A percentile compares a stretch with the other conserved stretches of the same genome.
Conservation (phyloP, 2,888 invertebrate species). For the Drosophila colorata region DNA sequence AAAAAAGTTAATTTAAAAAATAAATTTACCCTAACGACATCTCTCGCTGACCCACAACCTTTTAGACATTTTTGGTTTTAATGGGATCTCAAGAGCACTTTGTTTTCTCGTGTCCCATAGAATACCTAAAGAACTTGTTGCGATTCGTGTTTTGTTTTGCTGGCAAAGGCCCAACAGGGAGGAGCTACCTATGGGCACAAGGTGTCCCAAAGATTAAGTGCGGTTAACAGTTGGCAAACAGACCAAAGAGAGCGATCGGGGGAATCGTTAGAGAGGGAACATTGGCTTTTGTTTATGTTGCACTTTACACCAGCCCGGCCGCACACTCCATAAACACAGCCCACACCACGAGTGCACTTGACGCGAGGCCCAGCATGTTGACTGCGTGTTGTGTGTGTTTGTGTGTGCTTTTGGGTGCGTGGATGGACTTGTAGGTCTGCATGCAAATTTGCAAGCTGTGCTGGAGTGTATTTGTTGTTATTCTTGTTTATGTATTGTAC, state of each 20-base stretch:
- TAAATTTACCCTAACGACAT: background rate
- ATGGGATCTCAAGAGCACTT: background rate
- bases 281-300: constrained; percentile 71
- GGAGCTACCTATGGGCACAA: constrained; percentile 26
- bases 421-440: constrained; percentile 7
- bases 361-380: constrained; percentile 43
- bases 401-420: constrained; percentile 10
- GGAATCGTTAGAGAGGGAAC: background rate
- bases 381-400: constrained; percentile 15
- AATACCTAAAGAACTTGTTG: background rate
- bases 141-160: constrained; percentile 5
- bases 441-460: constrained; percentile 64
- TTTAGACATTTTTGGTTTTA: background rate
- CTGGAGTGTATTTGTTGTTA: constrained; percentile 23
- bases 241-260: background rate
- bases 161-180: constrained; percentile 10
- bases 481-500: constrained; percentile 38
- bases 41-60: background rate
- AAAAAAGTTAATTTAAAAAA: background rate
- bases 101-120: background rate
- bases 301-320: constrained; percentile 57
- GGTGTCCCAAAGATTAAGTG: constrained; percentile 58
- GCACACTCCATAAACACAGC: constrained; percentile 62
- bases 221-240: constrained; percentile 66
- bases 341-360: constrained; percentile 64